phyloP scores from a whole-genome alignment of 2,888 invertebrate species.

The Elgonia sp. region DNA sequence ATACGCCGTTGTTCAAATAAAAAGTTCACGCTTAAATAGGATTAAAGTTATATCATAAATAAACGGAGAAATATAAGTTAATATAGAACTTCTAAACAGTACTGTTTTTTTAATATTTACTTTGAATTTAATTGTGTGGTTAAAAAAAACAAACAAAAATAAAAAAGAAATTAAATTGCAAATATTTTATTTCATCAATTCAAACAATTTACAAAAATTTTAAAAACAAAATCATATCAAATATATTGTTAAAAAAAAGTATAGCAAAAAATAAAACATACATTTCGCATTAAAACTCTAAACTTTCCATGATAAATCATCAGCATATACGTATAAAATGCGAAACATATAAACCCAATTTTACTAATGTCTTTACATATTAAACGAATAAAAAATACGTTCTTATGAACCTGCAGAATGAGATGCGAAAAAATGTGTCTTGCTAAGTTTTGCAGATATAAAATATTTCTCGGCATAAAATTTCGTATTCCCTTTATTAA shows the following conservation, averaged over 20 bases:
- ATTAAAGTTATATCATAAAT: slow-evolving; percentile 25
- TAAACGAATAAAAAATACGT: slow-evolving; percentile 52
- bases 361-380: slow-evolving; percentile 35
- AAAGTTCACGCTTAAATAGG: neutral
- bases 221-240: too few species aligned
- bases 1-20: slow-evolving; percentile 6
- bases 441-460: slow-evolving; percentile 51
- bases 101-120: neutral
- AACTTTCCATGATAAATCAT: neutral
- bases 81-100: neutral
- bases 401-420: slow-evolving; percentile 37
- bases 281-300: neutral
- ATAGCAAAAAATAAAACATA: too few species aligned
- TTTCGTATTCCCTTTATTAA: slow-evolving; percentile 70
- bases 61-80: neutral
- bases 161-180: too few species aligned
- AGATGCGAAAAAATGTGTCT: slow-evolving; percentile 51
- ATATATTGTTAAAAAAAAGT: too few species aligned
- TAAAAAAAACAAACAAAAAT: neutral
- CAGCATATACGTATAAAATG: neutral
- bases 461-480: slow-evolving; percentile 66
- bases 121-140: neutral
- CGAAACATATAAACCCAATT: slow-evolving; percentile 38
- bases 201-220: too few species aligned
- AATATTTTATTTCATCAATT: too few species aligned